Base-by-base conservation (phyloP, 2,113 vertebrate genomes). In the Sardina pilchardus region DNA sequence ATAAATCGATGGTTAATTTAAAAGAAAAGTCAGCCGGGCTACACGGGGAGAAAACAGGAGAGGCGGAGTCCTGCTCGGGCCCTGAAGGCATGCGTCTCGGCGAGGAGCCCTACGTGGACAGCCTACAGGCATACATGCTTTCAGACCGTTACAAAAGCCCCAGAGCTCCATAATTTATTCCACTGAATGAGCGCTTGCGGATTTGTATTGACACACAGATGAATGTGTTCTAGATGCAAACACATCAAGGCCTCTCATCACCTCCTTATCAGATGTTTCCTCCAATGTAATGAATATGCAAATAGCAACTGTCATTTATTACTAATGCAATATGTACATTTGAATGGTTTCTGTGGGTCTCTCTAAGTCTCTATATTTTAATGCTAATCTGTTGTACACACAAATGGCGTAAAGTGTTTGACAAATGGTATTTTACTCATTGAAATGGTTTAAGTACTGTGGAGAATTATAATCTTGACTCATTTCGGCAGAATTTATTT, bases 1-100 rank as follows among this genome's bases (percentile, higher is more conserved):
- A 71, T 71, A 71, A 82, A 63, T 83, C 82, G n/a, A 42, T 30
- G 39, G 12, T 24, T 84, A 63, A 39, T 84, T n/a, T 44, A 63
- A 43, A 71, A 42, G 44, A 63, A 44, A 71, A 71, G 63, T 71
- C 26, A 16, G 10, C 71, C 71, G 4, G 30, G 71, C 30, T 6
- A 78, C 3, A 36, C 4, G 10, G 71, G 3, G 30, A 17, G 30
- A 16, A 34, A 26, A 30, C n/a, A 34, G 26, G 30, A 9, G 63
- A 71, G 63, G 9, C 16, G 63, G 26, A 71, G 63, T 30, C n/a
- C 9, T 78, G 30, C 8, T 39, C 10, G 30, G 30, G 3, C 10
- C 16, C 71, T 17, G 26, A 78, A 36, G 71, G 12, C 71, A 36
- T 16, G 71, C 10, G 34, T 36, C 71, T 78, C 30, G 10, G 34